Base-by-base conservation (phyloP, 2,797 vertebrate genomes). In the Pseudochromis fuscus region DNA sequence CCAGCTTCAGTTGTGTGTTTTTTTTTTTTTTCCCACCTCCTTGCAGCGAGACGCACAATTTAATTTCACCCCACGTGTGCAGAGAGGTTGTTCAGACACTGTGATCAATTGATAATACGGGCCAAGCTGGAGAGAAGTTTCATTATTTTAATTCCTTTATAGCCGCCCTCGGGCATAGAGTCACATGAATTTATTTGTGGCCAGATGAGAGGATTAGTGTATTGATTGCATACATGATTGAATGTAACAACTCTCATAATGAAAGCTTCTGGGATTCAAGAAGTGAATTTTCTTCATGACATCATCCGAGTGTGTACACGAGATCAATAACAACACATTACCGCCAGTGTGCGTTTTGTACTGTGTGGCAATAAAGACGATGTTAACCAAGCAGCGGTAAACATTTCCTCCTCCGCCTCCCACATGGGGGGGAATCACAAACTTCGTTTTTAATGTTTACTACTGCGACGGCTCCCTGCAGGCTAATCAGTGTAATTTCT, bases 101-200 rank as follows among this genome's bases (percentile, higher is more conserved):
- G 75, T 56, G 85, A 88, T 88, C 83, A 86, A 86, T 72, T 75
- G 68, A 88, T 82, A 71, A 78, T 72, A 68, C 37, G 45, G 59
- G 65, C 68, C 66, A 40, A 71, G 76, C 67, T 50, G 70, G 64
- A 56, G 7, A 59, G 65, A 76, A 66, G 78, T 87, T 85, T 87
- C 75, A 89, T 92, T 87, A 89, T 88, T 89, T 67, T 79, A 83
- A 86, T 87, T 85, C 72, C 62, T 82, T 59, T 67, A 38, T 3
- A 55, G 73, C 64, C 52, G 58, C 86, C 87, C 78, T 68, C 52
- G 16, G 83, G 85, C 77, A 37, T 19, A 59, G 56, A 69, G 65
- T 46, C 72, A 23, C 53, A 69, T 78, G 53, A 55, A 82, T 79
- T n/a, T 79, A 81, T 88, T 52, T 63, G 84, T 42, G 53, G 42